phyloP scores from a whole-genome alignment of 2,113 vertebrate genomes.

The Pelmatolapia mariae region DNA sequence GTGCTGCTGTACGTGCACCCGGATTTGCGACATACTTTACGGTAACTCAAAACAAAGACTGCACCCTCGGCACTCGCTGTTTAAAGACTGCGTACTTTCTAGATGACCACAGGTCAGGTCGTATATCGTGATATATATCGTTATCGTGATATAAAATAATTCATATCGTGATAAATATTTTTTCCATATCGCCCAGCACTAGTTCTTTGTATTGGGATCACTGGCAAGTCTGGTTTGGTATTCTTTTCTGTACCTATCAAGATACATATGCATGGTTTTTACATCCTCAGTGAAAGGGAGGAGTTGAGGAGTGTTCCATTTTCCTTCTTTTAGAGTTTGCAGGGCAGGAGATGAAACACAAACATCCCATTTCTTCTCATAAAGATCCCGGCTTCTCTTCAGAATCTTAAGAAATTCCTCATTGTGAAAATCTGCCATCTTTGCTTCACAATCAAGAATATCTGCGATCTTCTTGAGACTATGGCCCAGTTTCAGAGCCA shows the following conservation, averaged over 20 bases:
- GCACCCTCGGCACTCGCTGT: too few species aligned
- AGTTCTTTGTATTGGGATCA: neutral
- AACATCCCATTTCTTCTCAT: neutral
- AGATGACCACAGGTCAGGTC: too few species aligned
- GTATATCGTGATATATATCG: too few species aligned
- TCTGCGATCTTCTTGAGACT: slow-evolving; percentile 5
- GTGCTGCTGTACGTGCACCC: too few species aligned
- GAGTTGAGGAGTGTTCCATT: slow-evolving; percentile 22
- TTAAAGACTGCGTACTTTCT: too few species aligned
- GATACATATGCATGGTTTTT: neutral
- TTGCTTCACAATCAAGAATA: slow-evolving; percentile 3
- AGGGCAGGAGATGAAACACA: neutral
- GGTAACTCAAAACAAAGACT: too few species aligned
- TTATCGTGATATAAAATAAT: too few species aligned
- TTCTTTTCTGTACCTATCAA: neutral
- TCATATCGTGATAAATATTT: too few species aligned
- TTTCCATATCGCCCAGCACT: too few species aligned
- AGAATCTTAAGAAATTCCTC: neutral
- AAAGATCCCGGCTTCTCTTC: neutral
- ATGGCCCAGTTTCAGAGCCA: slow-evolving; percentile 24
- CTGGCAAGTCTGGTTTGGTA: neutral
- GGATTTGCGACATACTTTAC: too few species aligned
- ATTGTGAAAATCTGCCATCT: neutral
- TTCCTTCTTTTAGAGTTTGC: neutral
- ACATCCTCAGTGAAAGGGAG: slow-evolving; percentile 4